These are phyloP conservation scores for Acrocyrtus sp. DNA, from an alignment of 2,888 invertebrate species.

Conservation along the genomic window DNA sequence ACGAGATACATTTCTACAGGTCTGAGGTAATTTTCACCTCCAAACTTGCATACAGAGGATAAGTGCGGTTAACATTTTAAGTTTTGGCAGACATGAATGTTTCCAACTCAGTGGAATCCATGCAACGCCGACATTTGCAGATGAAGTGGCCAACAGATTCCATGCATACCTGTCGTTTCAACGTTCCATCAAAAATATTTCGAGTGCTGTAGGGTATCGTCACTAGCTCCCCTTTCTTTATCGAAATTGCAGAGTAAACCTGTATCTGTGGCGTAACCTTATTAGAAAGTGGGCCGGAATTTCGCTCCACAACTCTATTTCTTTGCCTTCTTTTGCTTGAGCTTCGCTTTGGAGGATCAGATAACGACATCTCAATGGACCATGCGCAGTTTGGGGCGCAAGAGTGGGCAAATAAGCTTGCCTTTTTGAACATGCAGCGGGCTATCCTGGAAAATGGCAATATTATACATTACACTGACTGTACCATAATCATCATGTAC, in stretches of 20 bases:
- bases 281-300: conserved; percentile 1
- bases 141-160: conserved; percentile 47
- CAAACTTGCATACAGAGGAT: conserved; percentile 76
- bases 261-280: too few species aligned
- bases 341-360: neutral
- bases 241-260: conserved; percentile 25
- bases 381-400: conserved; percentile 48
- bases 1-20: conserved; percentile 96
- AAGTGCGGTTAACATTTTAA: too few species aligned
- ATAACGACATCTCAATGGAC: conserved; percentile 26
- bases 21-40: conserved; percentile 91
- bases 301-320: neutral
- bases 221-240: conserved; percentile 41
- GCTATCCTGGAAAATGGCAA: conserved; percentile 34
- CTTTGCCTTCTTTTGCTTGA: neutral
- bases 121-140: conserved; percentile 36
- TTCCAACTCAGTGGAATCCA: conserved; percentile 38
- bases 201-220: conserved; percentile 42
- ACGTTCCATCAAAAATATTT: conserved; percentile 39
- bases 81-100: conserved; percentile 44
- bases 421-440: conserved; percentile 36
- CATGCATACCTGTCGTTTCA: conserved; percentile 32
- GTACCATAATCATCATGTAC: too few species aligned
- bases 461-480: too few species aligned
- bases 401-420: conserved; percentile 42